Conservation (phyloP, 2,113 vertebrate species). For the Xenopus tropicalis region UCB_Xtro_10.0 CM004443.2:109871001-109871500, state of each 20-base stretch:
- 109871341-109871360: conserved; percentile 18
- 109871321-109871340: conserved; percentile 4
- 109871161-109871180: conserved; percentile 44
- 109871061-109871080: conserved; percentile 10
- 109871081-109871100: conserved; percentile 30
- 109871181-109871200: conserved; percentile 42
- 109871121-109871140: conserved; percentile 35
- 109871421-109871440: too few relatives aligned
- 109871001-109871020: not conserved
- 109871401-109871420: not conserved
- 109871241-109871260: conserved; percentile 30
- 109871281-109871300: conserved; percentile 17
- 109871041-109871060: conserved; percentile 6
- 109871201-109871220: conserved; percentile 43
- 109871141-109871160: conserved; percentile 36
- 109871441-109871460: too few relatives aligned
- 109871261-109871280: not conserved
- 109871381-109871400: not conserved
- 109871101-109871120: conserved; percentile 39
- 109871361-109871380: conserved; percentile 2
- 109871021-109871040: conserved; percentile 4
- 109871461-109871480: too few relatives aligned
- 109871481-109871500: too few relatives aligned
- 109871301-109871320: conserved; percentile 18
- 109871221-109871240: conserved; percentile 39